Conservation (phyloP, 2,797 vertebrate species). For the Rhadinocentrus ornatus region DNA sequence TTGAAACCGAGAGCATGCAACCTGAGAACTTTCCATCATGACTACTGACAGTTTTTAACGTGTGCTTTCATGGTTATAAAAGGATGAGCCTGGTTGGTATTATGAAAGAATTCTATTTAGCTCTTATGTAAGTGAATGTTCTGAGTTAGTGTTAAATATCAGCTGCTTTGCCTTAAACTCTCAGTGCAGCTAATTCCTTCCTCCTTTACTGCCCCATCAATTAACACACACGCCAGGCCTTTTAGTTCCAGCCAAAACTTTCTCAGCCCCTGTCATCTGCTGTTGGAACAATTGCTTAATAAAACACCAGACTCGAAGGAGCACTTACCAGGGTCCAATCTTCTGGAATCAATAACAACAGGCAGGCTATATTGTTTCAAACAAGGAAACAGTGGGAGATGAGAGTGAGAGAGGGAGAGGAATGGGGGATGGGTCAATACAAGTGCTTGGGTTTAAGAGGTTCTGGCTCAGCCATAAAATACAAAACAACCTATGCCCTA, state of each 20-base stretch:
- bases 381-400: constrained; percentile 79
- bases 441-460: constrained; percentile 73
- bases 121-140: constrained; percentile 16
- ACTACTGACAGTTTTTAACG: constrained; percentile 13
- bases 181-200: constrained; percentile 44
- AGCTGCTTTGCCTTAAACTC: constrained; percentile 46
- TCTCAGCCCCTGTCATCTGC: constrained; percentile 88
- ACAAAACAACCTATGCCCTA: constrained; percentile 54
- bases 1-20: background rate
- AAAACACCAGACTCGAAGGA: constrained; percentile 87
- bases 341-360: constrained; percentile 88
- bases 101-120: constrained; percentile 16
- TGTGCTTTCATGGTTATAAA: constrained; percentile 14
- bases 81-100: constrained; percentile 3
- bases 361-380: constrained; percentile 83
- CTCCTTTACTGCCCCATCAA: constrained; percentile 86
- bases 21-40: constrained; percentile 1
- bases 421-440: constrained; percentile 74
- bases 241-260: constrained; percentile 85
- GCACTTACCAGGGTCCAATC: constrained; percentile 83
- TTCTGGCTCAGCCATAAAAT: constrained; percentile 72
- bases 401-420: constrained; percentile 54
- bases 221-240: constrained; percentile 87
- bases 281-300: constrained; percentile 91
- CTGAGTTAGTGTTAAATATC: constrained; percentile 45